These are phyloP conservation scores for Drosophila parthenogenetica DNA, from an alignment of 2,888 invertebrate species.

Conservation along the genomic window DNA sequence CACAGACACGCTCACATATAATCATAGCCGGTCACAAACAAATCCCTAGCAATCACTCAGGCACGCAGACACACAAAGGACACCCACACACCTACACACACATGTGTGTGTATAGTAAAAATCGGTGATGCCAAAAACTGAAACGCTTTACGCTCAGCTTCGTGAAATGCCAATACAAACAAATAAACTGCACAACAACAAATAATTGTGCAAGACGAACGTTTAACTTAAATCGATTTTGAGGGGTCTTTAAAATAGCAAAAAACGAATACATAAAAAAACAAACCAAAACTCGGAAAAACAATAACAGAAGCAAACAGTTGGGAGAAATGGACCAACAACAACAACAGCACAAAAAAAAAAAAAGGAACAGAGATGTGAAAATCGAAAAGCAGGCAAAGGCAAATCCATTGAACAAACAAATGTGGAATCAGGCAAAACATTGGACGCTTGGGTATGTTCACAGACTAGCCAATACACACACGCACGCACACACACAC, in stretches of 20 bases:
- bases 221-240: constrained; percentile 81
- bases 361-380: constrained; percentile 52
- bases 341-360: constrained; percentile 7
- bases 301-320: constrained; percentile 14
- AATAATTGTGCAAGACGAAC: constrained; percentile 56
- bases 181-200: constrained; percentile 61
- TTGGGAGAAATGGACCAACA: constrained; percentile 3
- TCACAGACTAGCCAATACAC: constrained; percentile 28
- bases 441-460: constrained; percentile 52
- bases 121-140: constrained; percentile 75
- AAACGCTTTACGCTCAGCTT: constrained; percentile 63
- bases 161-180: constrained; percentile 71
- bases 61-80: constrained; percentile 2
- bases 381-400: constrained; percentile 68
- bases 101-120: constrained; percentile 49
- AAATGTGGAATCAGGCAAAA: constrained; percentile 81
- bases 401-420: constrained; percentile 78
- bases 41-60: constrained; percentile 73
- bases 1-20: constrained; percentile 11
- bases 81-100: constrained; percentile 18
- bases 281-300: not conserved
- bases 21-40: constrained; percentile 28
- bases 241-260: constrained; percentile 68
- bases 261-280: constrained; percentile 3
- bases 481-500: constrained; percentile 6